These are phyloP conservation scores for Shargacucullia verbasci DNA, from an alignment of 2,888 invertebrate species.

Conservation along the genomic window DNA sequence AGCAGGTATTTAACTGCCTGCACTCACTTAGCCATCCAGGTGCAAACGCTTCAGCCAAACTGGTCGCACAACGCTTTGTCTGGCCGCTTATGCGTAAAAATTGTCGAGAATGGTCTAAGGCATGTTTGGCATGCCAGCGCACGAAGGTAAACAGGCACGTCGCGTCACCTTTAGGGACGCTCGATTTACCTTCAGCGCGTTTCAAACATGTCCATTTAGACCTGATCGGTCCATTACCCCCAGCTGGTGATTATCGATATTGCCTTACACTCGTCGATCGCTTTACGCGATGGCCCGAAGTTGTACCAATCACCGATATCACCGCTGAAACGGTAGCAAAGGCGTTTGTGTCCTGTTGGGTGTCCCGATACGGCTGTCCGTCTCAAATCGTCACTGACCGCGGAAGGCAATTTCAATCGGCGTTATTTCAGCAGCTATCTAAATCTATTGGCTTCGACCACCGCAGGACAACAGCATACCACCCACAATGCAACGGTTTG, in stretches of 20 bases:
- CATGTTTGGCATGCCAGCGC: conserved; percentile 65
- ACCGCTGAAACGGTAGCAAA: too few relatives aligned
- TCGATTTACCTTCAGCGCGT: conserved; percentile 52
- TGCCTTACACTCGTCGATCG: conserved; percentile 7
- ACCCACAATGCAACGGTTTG: too few relatives aligned
- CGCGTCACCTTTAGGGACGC: conserved; percentile 49
- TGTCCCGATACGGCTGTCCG: too few relatives aligned
- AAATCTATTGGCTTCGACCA: too few relatives aligned
- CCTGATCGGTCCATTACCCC: conserved; percentile 5
- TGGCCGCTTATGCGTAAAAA: conserved; percentile 56
- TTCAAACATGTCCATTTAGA: conserved; percentile 35
- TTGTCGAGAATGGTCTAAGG: conserved; percentile 58
- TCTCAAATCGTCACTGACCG: too few relatives aligned
- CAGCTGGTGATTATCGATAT: conserved; percentile 11
- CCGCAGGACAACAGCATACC: too few relatives aligned
- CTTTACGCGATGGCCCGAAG: too few relatives aligned
- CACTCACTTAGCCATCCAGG: conserved; percentile 1
- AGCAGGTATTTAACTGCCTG: not conserved
- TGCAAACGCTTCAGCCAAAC: not conserved
- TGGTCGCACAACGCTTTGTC: not conserved
- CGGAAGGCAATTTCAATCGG: too few relatives aligned
- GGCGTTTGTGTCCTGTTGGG: too few relatives aligned
- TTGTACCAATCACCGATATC: too few relatives aligned
- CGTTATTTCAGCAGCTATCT: too few relatives aligned
- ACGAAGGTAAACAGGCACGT: conserved; percentile 64